Base-by-base conservation (phyloP, 2,113 vertebrate species). In the Ciconia maguari region DNA sequence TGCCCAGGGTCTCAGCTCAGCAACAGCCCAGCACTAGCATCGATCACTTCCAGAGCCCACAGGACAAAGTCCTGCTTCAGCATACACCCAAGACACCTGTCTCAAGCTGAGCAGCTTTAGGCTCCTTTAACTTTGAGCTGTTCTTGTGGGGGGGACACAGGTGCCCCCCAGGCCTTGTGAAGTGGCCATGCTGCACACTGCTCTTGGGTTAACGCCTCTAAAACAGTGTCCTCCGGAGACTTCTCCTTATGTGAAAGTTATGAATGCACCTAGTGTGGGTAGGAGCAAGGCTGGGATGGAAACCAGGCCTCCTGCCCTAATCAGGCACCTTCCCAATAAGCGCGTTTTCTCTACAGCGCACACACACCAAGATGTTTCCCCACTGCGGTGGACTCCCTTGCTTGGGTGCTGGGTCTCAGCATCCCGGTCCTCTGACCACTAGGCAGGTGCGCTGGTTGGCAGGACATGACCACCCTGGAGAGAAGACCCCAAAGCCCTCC, bases 181-280 rank as follows among this genome's bases (percentile, higher is more conserved):
- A 66, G 51, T 13, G 26, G 26, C 62, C 2, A 0, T 21, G 44
- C n/a, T 83, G 38, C 25, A 54, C 2, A 1, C 38, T 5, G 15
- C 22, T 81, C 58, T 36, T 54, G n/a, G 12, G 52, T 52, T 64
- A 81, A 60, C 3, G 1, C 21, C 48, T 58, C 68, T 38, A 54
- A 34, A 69, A 24, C 2, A 4, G 32, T 13, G 4, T 48, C 44
- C 30, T 77, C 71, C 38, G 64, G 52, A 83, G 16, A 46, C 7
- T 21, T 71, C 52, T 85, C 42, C 42, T 49, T 44, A 26, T 2
- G 2, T 24, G 30, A 44, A 54, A 49, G 21, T 46, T 38, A n/a
- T 17, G 29, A 86, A 20, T 0, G 0, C 42, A 80, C 27, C 17
- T 15, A 19, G 34, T 29, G 49, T 0, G 0, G 29, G 26, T 5